A percentile compares a stretch with the other conserved stretches of the same genome.
Conservation (phyloP, 2,113 vertebrate genomes). For the Mastomys coucha region DNA sequence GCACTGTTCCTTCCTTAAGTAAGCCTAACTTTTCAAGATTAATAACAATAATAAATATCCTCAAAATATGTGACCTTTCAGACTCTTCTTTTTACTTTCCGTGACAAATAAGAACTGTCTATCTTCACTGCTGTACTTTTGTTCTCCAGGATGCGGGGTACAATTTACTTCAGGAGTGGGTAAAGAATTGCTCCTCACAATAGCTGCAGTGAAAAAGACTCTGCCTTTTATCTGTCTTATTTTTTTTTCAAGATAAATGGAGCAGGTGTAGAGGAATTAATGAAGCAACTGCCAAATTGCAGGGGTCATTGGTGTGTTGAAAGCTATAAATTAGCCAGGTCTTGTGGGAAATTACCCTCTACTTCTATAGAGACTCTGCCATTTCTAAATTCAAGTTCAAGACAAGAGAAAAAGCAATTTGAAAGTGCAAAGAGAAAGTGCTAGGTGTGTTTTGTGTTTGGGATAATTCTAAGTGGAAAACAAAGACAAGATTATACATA, state of each 20-base stretch:
- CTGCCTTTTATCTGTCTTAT: slow-evolving; percentile 78
- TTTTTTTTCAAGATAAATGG: slow-evolving; percentile 76
- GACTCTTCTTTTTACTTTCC: not conserved
- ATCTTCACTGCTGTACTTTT: not conserved
- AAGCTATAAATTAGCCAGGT: slow-evolving; percentile 85
- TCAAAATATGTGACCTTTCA: not conserved
- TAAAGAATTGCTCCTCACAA: slow-evolving; percentile 55
- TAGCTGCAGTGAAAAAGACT: slow-evolving; percentile 61
- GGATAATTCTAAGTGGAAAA: slow-evolving; percentile 23
- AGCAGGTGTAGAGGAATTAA: slow-evolving; percentile 86
- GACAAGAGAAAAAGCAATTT: slow-evolving; percentile 71
- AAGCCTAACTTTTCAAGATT: not conserved
- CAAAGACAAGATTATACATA: not conserved
- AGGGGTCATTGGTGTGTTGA: slow-evolving; percentile 84
- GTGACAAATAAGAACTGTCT: slow-evolving; percentile 41
- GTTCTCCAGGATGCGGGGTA: slow-evolving; percentile 68
- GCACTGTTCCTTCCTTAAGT: not conserved
- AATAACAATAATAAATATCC: not conserved
- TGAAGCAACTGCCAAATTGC: slow-evolving; percentile 84
- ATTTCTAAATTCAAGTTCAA: slow-evolving; percentile 81
- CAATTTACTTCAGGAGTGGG: slow-evolving; percentile 72
- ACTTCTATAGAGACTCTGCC: slow-evolving; percentile 76
- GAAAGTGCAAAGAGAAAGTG: slow-evolving; percentile 65
- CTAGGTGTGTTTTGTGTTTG: slow-evolving; percentile 39
- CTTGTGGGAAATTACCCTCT: slow-evolving; percentile 86